Conservation (phyloP, 2,113 vertebrate species). For the human region GRCh38 chrX:134795001-134795500, state of each 20-base stretch:
- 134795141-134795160: constrained; percentile 28
- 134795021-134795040: constrained; percentile 51
- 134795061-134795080: constrained; percentile 14
- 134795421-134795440: constrained; percentile 48
- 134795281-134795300: constrained; percentile 37
- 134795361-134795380: constrained; percentile 58
- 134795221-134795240: constrained; percentile 33
- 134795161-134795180: constrained; percentile 34
- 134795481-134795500: constrained; percentile 48
- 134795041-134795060: not conserved
- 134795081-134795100: constrained; percentile 32
- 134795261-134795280: constrained; percentile 53
- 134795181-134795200: not conserved
- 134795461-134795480: constrained; percentile 40
- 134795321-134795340: constrained; percentile 34
- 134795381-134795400: constrained; percentile 22
- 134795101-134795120: constrained; percentile 22
- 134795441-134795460: constrained; percentile 44
- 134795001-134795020: constrained; percentile 10
- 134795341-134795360: constrained; percentile 56
- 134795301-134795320: constrained; percentile 56
- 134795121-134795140: constrained; percentile 24
- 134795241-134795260: constrained; percentile 19
- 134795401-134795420: constrained; percentile 18
- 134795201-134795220: constrained; percentile 19